These are phyloP conservation scores for Psittacula echo DNA, from an alignment of 2,797 vertebrate species.

Conservation along the genomic window DNA sequence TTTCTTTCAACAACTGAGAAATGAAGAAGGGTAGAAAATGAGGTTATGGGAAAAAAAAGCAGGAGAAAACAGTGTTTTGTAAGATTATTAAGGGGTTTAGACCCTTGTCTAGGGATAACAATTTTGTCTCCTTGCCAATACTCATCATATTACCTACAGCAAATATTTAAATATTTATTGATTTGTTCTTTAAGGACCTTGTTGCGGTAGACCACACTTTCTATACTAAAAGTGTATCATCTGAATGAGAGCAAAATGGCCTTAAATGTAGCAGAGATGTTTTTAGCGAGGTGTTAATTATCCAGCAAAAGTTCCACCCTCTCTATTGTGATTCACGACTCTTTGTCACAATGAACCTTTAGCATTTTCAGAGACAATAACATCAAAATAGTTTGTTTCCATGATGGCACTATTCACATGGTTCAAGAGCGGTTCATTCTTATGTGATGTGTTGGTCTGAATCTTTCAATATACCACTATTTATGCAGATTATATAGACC, in stretches of 20 bases:
- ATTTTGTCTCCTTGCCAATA: neutral
- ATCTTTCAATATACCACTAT: neutral
- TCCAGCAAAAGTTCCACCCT: neutral
- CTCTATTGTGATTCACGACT: neutral
- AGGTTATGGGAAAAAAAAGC: slow-evolving; percentile 27
- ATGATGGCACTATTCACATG: neutral
- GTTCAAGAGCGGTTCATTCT: neutral
- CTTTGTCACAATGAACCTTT: neutral
- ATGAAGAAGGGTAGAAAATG: slow-evolving; percentile 48
- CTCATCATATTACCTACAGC: neutral
- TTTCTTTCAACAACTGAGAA: slow-evolving; percentile 56
- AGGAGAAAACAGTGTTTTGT: neutral
- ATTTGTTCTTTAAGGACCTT: neutral
- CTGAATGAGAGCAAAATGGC: neutral
- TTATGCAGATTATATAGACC: neutral
- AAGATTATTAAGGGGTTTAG: neutral
- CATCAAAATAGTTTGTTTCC: neutral
- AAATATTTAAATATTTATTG: neutral
- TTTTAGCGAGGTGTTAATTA: neutral
- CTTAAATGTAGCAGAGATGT: neutral
- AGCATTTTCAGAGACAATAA: neutral
- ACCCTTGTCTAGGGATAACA: neutral
- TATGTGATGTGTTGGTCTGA: neutral
- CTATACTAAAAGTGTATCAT: neutral
- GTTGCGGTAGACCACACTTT: neutral